Percentiles rank a stretch among this genome's conserved stretches.
Evolutionary conservation across 2,888 invertebrate genomes (phyloP).

Genomic region (Tetropium fuscum): DNA sequence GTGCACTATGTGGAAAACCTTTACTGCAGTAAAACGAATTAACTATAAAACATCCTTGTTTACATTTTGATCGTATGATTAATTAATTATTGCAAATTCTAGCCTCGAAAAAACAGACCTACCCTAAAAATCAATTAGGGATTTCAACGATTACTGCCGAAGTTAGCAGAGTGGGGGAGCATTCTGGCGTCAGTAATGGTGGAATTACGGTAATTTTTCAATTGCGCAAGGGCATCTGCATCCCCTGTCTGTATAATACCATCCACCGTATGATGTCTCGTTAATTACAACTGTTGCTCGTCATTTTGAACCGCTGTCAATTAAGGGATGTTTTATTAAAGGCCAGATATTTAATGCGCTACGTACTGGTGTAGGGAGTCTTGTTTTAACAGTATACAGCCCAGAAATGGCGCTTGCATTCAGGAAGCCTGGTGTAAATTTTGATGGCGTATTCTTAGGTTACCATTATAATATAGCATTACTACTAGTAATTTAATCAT

Average conservation of each 20-base stretch:
- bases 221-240: slow-evolving; percentile 22
- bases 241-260: slow-evolving; percentile 24
- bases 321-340: too few relatives aligned
- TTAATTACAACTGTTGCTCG: slow-evolving; percentile 15
- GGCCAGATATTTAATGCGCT: too few relatives aligned
- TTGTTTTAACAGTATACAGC: too few relatives aligned
- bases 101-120: neutral
- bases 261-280: slow-evolving; percentile 15
- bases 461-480: too few relatives aligned
- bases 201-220: slow-evolving; percentile 31
- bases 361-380: too few relatives aligned
- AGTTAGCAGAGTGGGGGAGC: slow-evolving; percentile 30
- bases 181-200: slow-evolving; percentile 30
- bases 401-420: too few relatives aligned
- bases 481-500: too few relatives aligned
- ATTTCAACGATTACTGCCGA: slow-evolving; percentile 30
- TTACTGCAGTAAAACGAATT: slow-evolving; percentile 11
- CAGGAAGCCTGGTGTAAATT: too few relatives aligned
- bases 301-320: too few relatives aligned
- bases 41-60: slow-evolving; percentile 2
- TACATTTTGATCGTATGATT: slow-evolving; percentile 21
- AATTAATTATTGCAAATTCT: slow-evolving; percentile 19
- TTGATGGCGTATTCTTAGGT: too few relatives aligned
- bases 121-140: slow-evolving; percentile 25
- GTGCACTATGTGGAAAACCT: too few relatives aligned